phyloP scores from a whole-genome alignment of 2,888 invertebrate genomes.

The Onchidella celtica region DNA sequence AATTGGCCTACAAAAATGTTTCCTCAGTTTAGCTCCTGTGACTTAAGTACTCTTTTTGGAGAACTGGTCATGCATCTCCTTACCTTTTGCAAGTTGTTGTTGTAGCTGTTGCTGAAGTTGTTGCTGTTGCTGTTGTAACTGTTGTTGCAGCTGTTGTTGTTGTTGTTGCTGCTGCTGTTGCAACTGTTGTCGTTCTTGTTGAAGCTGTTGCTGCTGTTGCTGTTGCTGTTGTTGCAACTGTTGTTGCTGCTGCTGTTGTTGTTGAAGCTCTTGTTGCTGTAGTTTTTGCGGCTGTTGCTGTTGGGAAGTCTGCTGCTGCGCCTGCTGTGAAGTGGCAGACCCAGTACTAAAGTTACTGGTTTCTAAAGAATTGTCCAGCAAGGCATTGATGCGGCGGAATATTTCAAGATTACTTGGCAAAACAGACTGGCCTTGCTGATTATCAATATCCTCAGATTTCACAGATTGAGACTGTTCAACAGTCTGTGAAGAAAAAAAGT shows the following conservation, averaged over 20 bases:
- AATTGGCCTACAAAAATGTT: no score
- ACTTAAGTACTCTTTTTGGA: no score
- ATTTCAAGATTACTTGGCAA: slow-evolving; percentile 73
- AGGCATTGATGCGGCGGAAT: slow-evolving; percentile 79
- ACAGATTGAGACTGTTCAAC: slow-evolving; percentile 46
- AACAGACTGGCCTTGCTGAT: slow-evolving; percentile 47
- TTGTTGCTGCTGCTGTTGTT: slow-evolving; percentile 33
- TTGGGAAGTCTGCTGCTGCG: slow-evolving; percentile 13
- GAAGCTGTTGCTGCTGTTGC: slow-evolving; percentile 16
- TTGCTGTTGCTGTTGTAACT: no score
- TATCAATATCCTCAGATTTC: slow-evolving; percentile 57
- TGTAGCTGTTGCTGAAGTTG: no score
- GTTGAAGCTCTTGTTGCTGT: slow-evolving; percentile 29
- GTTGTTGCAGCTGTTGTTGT: slow-evolving; percentile 12
- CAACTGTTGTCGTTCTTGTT: slow-evolving; percentile 22
- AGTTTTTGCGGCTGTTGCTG: slow-evolving; percentile 16
- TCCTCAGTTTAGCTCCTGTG: no score
- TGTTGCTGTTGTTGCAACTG: slow-evolving; percentile 28
- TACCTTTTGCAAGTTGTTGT: slow-evolving; percentile 21
- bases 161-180: slow-evolving; percentile 39
- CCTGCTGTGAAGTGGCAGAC: slow-evolving; percentile 40
- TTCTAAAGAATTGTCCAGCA: slow-evolving; percentile 79
- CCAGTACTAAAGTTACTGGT: no score
- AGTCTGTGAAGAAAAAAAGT: background rate
- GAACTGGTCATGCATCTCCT: no score